Conservation (phyloP, 2,113 vertebrate species). For the Megalops atlanticus region DNA sequence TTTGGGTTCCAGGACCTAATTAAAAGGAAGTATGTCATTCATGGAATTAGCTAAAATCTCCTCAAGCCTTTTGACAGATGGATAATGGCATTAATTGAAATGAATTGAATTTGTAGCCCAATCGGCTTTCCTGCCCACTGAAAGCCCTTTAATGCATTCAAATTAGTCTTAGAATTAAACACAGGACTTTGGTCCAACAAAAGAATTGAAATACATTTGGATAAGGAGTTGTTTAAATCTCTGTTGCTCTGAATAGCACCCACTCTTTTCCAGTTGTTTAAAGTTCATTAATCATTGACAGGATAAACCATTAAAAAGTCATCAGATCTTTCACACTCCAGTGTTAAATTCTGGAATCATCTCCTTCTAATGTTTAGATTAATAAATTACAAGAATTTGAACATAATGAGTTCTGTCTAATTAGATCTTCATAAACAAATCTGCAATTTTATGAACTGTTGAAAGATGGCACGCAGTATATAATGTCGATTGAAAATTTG, state of each 20-base stretch:
- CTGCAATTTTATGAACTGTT: conserved; percentile 2
- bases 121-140: conserved; percentile 19
- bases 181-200: conserved; percentile 17
- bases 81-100: conserved; percentile 44
- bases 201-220: conserved; percentile 21
- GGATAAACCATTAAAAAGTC: conserved; percentile 46
- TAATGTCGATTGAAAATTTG: background rate
- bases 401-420: conserved; percentile 43
- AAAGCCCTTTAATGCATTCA: conserved; percentile 31
- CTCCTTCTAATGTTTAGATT: conserved; percentile 47
- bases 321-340: conserved; percentile 40
- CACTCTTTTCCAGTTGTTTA: conserved; percentile 28
- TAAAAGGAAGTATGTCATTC: conserved; percentile 34
- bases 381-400: conserved; percentile 45
- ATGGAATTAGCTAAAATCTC: conserved; percentile 23
- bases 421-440: conserved; percentile 30
- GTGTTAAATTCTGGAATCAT: conserved; percentile 47
- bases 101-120: conserved; percentile 35
- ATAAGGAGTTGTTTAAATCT: conserved; percentile 36
- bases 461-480: background rate
- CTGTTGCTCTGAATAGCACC: conserved; percentile 13
- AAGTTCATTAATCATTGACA: conserved; percentile 31
- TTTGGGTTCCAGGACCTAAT: conserved; percentile 33
- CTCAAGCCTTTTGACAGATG: conserved; percentile 38
- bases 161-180: conserved; percentile 16